These are phyloP conservation scores for Argyra leucocephala DNA, from an alignment of 2,888 invertebrate species.

Conservation along the genomic window DNA sequence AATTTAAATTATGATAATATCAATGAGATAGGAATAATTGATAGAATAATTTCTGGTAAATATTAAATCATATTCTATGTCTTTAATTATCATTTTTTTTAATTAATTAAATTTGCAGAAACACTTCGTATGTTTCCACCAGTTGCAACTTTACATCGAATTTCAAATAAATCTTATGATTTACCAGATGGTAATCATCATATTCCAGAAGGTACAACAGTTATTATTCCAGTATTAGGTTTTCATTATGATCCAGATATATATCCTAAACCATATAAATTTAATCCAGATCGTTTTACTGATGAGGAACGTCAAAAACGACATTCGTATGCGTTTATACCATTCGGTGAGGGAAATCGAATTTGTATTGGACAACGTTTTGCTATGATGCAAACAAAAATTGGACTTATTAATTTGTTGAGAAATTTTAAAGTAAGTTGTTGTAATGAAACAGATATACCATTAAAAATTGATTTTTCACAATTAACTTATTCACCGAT, in stretches of 20 bases:
- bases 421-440: conserved; percentile 18
- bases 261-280: conserved; percentile 36
- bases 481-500: conserved; percentile 18
- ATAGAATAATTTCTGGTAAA: conserved; percentile 39
- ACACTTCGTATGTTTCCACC: conserved; percentile 22
- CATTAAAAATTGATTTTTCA: conserved; percentile 17
- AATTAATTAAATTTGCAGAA: conserved; percentile 17
- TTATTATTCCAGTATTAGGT: conserved; percentile 30
- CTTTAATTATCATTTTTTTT: background rate
- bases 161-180: conserved; percentile 15
- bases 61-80: conserved; percentile 12
- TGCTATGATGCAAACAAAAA: conserved; percentile 21
- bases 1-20: conserved; percentile 39
- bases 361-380: conserved; percentile 23
- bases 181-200: conserved; percentile 28
- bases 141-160: conserved; percentile 17
- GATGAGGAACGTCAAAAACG: conserved; percentile 27
- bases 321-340: conserved; percentile 29
- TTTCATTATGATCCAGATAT: conserved; percentile 36
- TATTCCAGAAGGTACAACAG: conserved; percentile 28
- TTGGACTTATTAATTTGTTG: conserved; percentile 19
- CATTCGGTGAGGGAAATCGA: conserved; percentile 36
- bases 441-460: conserved; percentile 14
- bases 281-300: conserved; percentile 38
- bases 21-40: conserved; percentile 40